A percentile compares a stretch with the other conserved stretches of the same genome.
phyloP scores from a whole-genome alignment of 1,140 invertebrate genomes.

The Thrips palmi region DNA sequence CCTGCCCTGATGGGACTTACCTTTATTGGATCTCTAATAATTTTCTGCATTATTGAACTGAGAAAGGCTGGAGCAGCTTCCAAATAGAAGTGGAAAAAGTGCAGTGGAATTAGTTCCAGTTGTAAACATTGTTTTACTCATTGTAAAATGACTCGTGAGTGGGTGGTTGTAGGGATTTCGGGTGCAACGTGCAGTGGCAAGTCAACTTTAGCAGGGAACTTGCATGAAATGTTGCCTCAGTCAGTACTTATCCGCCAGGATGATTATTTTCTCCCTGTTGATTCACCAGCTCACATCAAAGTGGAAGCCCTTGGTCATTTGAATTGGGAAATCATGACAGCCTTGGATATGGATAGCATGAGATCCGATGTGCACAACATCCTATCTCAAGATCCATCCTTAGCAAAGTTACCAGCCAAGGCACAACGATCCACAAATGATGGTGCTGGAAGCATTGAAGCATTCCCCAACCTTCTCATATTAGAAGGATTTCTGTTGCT shows the following conservation, averaged over 20 bases:
- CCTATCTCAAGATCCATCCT: constrained; percentile 8
- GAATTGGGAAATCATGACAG: constrained; percentile 57
- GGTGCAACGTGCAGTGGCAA: constrained; percentile 68
- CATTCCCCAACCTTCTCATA: constrained; percentile 5
- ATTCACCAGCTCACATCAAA: constrained; percentile 42
- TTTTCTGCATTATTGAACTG: no score
- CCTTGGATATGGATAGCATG: constrained; percentile 59
- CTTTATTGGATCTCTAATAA: no score
- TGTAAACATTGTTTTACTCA: no score
- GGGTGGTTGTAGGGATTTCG: constrained; percentile 52
- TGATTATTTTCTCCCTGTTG: constrained; percentile 48
- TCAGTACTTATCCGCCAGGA: constrained; percentile 50
- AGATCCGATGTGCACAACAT: constrained; percentile 30
- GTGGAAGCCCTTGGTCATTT: constrained; percentile 47
- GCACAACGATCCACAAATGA: not conserved
- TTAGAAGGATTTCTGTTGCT: constrained; percentile 15
- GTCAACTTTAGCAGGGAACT: constrained; percentile 41
- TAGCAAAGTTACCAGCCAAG: constrained; percentile 19
- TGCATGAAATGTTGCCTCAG: constrained; percentile 31
- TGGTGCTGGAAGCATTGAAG: not conserved
- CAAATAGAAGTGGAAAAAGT: no score
- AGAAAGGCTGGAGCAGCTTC: no score
- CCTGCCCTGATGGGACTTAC: no score
- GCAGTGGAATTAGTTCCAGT: no score
- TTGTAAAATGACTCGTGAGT: no score